A percentile compares a stretch with the other conserved stretches of the same genome.
phyloP scores from a whole-genome alignment of 2,888 invertebrate genomes.

The Eupsilia transversa region DNA sequence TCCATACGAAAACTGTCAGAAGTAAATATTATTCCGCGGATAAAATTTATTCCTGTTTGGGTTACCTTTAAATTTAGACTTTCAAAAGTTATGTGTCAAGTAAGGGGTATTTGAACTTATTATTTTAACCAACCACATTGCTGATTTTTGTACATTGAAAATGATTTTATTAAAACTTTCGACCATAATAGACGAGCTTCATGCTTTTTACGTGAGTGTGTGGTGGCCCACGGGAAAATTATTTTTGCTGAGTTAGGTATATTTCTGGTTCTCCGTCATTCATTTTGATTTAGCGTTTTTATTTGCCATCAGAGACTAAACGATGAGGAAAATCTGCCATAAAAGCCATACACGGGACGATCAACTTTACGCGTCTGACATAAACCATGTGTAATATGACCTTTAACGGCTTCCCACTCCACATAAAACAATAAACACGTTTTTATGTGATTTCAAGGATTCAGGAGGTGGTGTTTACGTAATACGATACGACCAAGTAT shows the following conservation, averaged over 20 bases:
- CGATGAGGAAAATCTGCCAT: conserved; percentile 6
- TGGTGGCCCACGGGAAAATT: not conserved
- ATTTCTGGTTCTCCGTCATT: not conserved
- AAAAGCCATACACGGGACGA: conserved; percentile 27
- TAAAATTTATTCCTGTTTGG: too few species aligned
- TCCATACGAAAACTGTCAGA: too few species aligned
- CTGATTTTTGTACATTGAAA: not conserved
- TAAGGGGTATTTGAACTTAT: too few species aligned
- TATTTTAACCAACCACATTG: conserved; percentile 1
- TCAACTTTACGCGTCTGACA: conserved; percentile 28
- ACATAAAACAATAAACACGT: conserved; percentile 52
- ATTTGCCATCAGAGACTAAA: not conserved
- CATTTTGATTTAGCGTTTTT: not conserved
- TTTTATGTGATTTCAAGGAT: conserved; percentile 35
- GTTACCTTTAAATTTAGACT: too few species aligned
- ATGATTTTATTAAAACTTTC: not conserved
- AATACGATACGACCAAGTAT: conserved; percentile 11
- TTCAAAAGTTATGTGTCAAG: conserved; percentile 22
- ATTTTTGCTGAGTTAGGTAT: not conserved
- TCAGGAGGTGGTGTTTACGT: conserved; percentile 45
- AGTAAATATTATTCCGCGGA: too few species aligned
- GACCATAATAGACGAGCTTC: not conserved
- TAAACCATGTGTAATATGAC: conserved; percentile 43
- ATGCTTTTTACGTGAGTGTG: not conserved
- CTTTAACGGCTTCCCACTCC: conserved; percentile 27